phyloP scores from a whole-genome alignment of 2,888 invertebrate genomes.

The Trissoscelio sp. region DNA sequence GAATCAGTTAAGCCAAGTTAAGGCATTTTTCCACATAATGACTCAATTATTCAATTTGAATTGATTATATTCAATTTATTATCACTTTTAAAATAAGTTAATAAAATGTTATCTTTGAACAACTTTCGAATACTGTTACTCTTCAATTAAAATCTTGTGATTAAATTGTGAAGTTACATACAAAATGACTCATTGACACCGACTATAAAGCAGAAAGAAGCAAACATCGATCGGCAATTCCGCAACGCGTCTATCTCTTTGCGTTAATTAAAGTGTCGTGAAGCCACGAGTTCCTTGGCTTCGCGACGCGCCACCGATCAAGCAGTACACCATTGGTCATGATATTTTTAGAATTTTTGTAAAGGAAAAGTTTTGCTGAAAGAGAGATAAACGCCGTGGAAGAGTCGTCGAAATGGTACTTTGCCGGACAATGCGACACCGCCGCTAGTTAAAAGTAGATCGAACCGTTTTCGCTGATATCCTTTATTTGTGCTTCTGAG shows the following conservation, averaged over 20 bases:
- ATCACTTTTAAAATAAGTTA: no score
- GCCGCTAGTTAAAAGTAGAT: conserved; percentile 41
- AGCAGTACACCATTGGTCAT: neutral
- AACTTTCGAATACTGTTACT: no score
- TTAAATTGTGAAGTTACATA: no score
- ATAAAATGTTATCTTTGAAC: no score
- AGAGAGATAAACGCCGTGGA: conserved; percentile 34
- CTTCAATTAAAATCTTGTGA: no score
- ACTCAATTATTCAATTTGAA: no score
- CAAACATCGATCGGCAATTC: conserved; percentile 34
- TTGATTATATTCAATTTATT: no score
- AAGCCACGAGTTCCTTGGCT: conserved; percentile 20
- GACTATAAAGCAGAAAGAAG: neutral
- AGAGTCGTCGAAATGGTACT: conserved; percentile 29
- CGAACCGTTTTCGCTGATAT: conserved; percentile 50
- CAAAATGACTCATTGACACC: neutral
- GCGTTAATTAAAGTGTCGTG: conserved; percentile 12
- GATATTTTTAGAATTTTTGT: conserved; percentile 18
- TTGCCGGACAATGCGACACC: conserved; percentile 26
- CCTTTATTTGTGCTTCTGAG: conserved; percentile 53
- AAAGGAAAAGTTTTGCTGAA: conserved; percentile 18
- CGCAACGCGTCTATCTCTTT: conserved; percentile 21
- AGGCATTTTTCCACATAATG: no score
- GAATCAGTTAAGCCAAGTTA: no score
- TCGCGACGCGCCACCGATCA: conserved; percentile 2